Percentiles rank a stretch among this genome's conserved stretches.
These are phyloP conservation scores for Zaprionus vittiger DNA, from an alignment of 1,140 invertebrate genomes.

Conservation along the genomic window DNA sequence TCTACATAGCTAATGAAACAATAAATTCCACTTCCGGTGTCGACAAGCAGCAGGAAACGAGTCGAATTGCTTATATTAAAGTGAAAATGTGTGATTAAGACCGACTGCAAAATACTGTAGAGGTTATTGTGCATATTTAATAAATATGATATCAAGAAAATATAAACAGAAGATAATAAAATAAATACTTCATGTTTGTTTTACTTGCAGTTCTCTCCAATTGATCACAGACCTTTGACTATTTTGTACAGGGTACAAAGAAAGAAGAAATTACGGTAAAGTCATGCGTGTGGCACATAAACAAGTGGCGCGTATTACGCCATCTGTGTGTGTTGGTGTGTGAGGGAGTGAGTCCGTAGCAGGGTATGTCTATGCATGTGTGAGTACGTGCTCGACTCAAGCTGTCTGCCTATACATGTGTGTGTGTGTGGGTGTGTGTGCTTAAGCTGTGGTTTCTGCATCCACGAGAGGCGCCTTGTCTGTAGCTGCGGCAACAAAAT, in stretches of 20 bases:
- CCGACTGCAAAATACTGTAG: background rate
- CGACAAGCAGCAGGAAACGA: background rate
- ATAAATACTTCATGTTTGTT: background rate
- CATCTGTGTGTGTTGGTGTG: conserved; percentile 23
- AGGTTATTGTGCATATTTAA: too few relatives aligned
- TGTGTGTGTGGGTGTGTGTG: conserved; percentile 41
- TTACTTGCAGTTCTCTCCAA: background rate
- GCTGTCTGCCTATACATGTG: conserved; percentile 9
- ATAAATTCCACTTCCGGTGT: conserved; percentile 58
- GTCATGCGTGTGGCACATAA: conserved; percentile 77
- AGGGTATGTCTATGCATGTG: conserved; percentile 4
- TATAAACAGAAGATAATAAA: background rate
- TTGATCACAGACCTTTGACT: background rate
- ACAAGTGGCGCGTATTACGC: conserved; percentile 60
- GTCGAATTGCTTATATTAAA: conserved; percentile 50
- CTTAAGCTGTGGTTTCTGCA: conserved; percentile 56
- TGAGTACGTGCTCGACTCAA: conserved; percentile 15
- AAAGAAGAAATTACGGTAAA: conserved; percentile 64
- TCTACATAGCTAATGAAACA: conserved; percentile 59
- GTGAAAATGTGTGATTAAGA: background rate
- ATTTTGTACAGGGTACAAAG: conserved; percentile 11
- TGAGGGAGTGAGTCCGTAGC: conserved; percentile 12
- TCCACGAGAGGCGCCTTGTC: conserved; percentile 41
- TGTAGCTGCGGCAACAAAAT: conserved; percentile 30
- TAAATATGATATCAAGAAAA: background rate